Evolutionary conservation across 2,888 invertebrate species (phyloP), one percentile per base, ranked within the genome.

Genomic region (Halocaridina rubra): DNA sequence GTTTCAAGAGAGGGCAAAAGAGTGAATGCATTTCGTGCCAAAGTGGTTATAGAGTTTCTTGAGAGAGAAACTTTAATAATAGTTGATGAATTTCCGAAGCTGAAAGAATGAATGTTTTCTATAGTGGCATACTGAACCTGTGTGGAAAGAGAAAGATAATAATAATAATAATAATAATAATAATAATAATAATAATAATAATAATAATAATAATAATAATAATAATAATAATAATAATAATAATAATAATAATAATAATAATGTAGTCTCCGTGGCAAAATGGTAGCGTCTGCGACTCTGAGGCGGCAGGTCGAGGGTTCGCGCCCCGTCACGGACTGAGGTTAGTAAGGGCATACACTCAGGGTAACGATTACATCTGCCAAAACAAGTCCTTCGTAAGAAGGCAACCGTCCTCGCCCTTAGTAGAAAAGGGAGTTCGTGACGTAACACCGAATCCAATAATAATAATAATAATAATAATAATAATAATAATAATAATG

Each of bases 61-160:
- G 93, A 93, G 84, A 96, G 91, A 4, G 93, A 93, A 74, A 95
- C 93, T 89, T 94, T 94, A 88, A 93, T 93, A 46, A 96, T 90
- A 82, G 93, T 93, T 3, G 94, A 93, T 69, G 95, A 91, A 90
- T 95, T 96, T 24, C 94, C 94, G 89, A 96, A 95, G 0, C 95
- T 94, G 90, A 93, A 94, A 7, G 94, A 92, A 81, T 93, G 93
- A 7, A 96, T 92, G 16, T 94, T 94, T 80, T 93, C 92, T 84
- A 96, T 94, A 89, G 93, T 94, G 0, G 94, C 95, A 90, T 95
- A 95, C 88, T 94, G 94, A 88, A 96, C 94, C 89, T 93, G 32
- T 95, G 91, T 67, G 94, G 93, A 90, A 93, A 93, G 22, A 94
- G 94, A 3, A 96, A 96, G 88, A 96, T 24, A 30, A 32, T 30